Evolutionary conservation across 2,888 invertebrate genomes (phyloP).

Genomic region (Epinotia ramella): DNA sequence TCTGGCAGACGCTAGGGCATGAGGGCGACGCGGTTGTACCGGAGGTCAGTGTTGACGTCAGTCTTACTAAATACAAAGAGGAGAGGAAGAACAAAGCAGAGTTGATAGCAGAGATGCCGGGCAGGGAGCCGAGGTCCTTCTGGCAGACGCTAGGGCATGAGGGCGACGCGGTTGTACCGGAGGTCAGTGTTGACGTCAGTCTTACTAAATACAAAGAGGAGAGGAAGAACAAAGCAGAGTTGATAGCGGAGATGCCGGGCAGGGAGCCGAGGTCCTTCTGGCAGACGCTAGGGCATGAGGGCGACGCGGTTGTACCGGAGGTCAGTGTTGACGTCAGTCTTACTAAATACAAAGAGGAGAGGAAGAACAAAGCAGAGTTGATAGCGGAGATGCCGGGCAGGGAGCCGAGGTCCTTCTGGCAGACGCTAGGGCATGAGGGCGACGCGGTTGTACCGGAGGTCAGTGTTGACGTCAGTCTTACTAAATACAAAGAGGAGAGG

Average conservation of each 20-base stretch:
- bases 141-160: constrained; percentile 89
- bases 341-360: constrained; percentile 99
- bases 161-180: constrained; percentile 77
- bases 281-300: constrained; percentile 87
- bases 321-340: constrained; percentile 44
- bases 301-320: constrained; percentile 76
- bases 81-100: constrained; percentile 98
- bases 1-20: constrained; percentile 91
- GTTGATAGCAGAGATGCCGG: constrained; percentile 92
- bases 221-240: constrained; percentile 96
- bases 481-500: constrained; percentile 98
- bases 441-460: constrained; percentile 76
- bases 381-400: constrained; percentile 92
- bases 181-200: constrained; percentile 50
- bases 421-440: constrained; percentile 86
- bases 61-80: constrained; percentile 93
- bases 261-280: constrained; percentile 95
- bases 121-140: constrained; percentile 93
- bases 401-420: constrained; percentile 95
- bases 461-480: background rate
- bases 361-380: constrained; percentile 97
- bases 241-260: constrained; percentile 92
- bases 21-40: constrained; percentile 79
- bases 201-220: constrained; percentile 98
- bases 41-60: constrained; percentile 51